phyloP scores from a whole-genome alignment of 2,797 vertebrate species.

The Tokudaia tokunoshimensis region DNA sequence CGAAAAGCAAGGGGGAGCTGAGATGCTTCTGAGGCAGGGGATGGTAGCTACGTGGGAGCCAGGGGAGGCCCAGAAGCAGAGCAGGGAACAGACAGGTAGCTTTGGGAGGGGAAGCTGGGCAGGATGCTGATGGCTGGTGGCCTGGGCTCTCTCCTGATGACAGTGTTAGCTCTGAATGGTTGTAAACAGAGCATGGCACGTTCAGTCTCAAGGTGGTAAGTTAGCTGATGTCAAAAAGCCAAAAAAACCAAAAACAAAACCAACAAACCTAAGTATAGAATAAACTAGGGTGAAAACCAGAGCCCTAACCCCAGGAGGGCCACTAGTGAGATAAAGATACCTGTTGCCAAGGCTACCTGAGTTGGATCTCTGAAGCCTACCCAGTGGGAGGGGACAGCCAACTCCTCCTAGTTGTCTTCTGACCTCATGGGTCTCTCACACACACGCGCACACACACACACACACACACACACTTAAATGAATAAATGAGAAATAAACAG shows the following conservation, averaged over 20 bases:
- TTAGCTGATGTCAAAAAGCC: not conserved
- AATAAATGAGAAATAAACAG: not conserved
- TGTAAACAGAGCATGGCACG: not conserved
- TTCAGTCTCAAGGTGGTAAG: not conserved
- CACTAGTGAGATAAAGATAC: not conserved
- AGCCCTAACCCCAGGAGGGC: not conserved
- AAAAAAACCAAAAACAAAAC: not conserved
- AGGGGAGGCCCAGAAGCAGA: not conserved
- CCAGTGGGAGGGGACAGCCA: not conserved
- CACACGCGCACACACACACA: not conserved
- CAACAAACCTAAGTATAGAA: not conserved
- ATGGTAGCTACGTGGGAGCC: not conserved
- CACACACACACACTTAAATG: not conserved
- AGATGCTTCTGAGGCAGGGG: not conserved
- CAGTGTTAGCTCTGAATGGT: not conserved
- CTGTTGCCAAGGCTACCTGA: not conserved
- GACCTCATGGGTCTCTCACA: not conserved
- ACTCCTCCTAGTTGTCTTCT: not conserved
- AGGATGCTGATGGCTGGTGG: not conserved
- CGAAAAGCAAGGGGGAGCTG: not conserved
- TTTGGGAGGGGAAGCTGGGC: not conserved
- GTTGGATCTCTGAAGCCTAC: not conserved
- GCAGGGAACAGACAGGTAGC: not conserved
- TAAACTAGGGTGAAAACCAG: not conserved
- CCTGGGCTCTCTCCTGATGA: not conserved